Evolutionary conservation across 2,888 invertebrate genomes (phyloP), one percentile per base, ranked within the genome.

Genomic region (Notocelia uddmanniana): DNA sequence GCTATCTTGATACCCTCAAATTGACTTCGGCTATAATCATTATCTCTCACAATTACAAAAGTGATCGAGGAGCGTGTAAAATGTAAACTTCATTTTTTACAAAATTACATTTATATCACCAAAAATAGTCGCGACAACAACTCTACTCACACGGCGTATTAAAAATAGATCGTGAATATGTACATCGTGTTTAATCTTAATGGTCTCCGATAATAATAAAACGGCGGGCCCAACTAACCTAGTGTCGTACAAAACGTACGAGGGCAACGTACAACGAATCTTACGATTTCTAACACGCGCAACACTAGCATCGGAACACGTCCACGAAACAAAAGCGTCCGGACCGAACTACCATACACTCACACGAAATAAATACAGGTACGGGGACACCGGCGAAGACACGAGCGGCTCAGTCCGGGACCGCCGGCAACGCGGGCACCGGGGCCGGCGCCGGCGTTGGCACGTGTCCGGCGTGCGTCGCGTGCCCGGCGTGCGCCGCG

Each of bases 31-130:
- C 79, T 81, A 81, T 81, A 81, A 83, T 78, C 82, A 81, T 76
- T 86, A 91, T 85, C 90, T 90, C 91, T 79, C 89, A 88, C 90
- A 90, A 89, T 89, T 89, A 91, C 91, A 92, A 92, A 86, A 92
- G 90, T 92, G 88, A 90, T 89, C 88, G 89, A 88, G 85, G 91
- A 89, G 89, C 80, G 78, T 88, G 86, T 90, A 91, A 85, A 90
- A 81, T 82, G 85, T 89, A 90, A 88, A 89, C 83, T 80, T 85
- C 83, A 81, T 79, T 83, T 82, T 78, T 82, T 91, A 91, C 85
- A 92, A 92, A 92, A 92, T 90, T 91, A 91, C 88, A 83, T 83
- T 81, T 84, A 64, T 82, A 84, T 87, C 88, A 86, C 85, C 85
- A 89, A 87, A 89, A 90, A 91, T 91, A 91, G 84, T 87, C 81